These are phyloP conservation scores for Rhagophthalmus giganteus DNA, from an alignment of 2,888 invertebrate genomes.

Conservation along the genomic window DNA sequence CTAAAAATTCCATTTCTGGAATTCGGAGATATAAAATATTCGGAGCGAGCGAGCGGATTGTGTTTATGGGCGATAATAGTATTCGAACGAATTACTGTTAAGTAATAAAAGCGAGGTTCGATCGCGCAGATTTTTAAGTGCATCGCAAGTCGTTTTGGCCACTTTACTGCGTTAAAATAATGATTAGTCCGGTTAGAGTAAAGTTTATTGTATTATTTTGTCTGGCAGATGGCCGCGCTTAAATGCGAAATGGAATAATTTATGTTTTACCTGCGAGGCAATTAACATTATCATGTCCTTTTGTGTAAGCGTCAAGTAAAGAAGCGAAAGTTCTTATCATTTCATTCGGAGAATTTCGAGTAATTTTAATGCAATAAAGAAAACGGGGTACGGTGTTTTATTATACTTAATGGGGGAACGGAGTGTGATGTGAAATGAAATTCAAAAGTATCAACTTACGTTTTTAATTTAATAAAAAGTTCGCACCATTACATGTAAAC, in stretches of 20 bases:
- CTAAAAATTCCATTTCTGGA: no score
- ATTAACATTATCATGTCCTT: slow-evolving; percentile 26
- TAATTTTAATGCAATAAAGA: slow-evolving; percentile 27
- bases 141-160: no score
- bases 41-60: no score
- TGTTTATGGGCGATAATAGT: no score
- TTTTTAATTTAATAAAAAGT: slow-evolving; percentile 48
- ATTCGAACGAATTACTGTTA: no score
- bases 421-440: slow-evolving; percentile 31
- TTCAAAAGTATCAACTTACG: slow-evolving; percentile 36
- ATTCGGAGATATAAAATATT: no score
- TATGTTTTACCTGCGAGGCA: slow-evolving; percentile 23
- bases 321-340: slow-evolving; percentile 22
- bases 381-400: slow-evolving; percentile 15
- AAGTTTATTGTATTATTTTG: slow-evolving; percentile 9
- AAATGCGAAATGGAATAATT: slow-evolving; percentile 14
- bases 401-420: slow-evolving; percentile 19
- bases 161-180: background rate
- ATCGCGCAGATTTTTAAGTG: no score
- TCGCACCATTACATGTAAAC: slow-evolving; percentile 40
- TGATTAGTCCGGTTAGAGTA: background rate
- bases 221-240: slow-evolving; percentile 2
- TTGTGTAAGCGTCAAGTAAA: slow-evolving; percentile 22
- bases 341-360: slow-evolving; percentile 18
- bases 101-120: no score